phyloP scores from a whole-genome alignment of 2,113 vertebrate genomes.

The Labeo catla region DNA sequence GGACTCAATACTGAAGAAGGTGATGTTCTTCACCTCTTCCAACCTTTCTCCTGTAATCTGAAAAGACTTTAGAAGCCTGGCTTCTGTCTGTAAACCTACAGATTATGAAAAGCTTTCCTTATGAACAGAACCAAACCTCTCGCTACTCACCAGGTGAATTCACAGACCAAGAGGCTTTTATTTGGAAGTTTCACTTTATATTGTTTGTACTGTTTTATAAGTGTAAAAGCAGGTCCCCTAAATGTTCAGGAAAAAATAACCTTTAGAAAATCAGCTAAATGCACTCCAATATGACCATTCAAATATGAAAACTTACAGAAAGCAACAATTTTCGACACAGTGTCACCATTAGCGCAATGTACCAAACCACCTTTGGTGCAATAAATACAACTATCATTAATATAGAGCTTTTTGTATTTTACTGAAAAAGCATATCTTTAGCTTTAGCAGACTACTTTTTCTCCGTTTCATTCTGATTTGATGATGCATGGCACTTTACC shows the following conservation, averaged over 20 bases:
- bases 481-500: constrained; percentile 19
- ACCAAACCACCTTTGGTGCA: not conserved
- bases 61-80: not conserved
- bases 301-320: too few species aligned
- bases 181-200: not conserved
- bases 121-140: constrained; percentile 2
- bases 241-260: not conserved
- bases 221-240: not conserved
- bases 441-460: not conserved
- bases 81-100: not conserved
- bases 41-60: constrained; percentile 1
- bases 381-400: not conserved
- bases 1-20: not conserved
- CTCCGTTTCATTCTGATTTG: not conserved
- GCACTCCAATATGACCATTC: too few species aligned
- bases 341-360: not conserved
- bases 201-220: not conserved
- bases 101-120: not conserved
- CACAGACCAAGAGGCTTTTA: not conserved
- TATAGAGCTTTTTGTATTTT: not conserved
- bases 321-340: too few species aligned
- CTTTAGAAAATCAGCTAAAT: not conserved
- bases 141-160: not conserved
- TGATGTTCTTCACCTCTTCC: not conserved
- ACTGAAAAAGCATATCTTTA: not conserved